Evolutionary conservation across 1,140 invertebrate genomes (phyloP).

Genomic region (Mizuhopecten yessoensis): DNA sequence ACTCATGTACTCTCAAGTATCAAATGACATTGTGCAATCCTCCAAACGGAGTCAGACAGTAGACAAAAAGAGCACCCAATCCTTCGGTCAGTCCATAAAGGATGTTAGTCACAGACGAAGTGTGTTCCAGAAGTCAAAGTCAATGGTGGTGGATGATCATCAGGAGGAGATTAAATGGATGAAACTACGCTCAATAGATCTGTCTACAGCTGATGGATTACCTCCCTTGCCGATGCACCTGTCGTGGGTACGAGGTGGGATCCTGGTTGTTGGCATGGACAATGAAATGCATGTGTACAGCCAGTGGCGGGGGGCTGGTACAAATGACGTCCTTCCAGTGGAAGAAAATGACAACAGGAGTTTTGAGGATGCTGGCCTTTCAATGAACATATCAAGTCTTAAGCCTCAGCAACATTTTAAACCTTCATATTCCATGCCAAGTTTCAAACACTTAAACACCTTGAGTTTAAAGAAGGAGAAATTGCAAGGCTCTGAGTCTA

Average conservation of each 20-base stretch:
- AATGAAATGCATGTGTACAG: constrained; percentile 99
- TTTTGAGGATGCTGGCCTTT: constrained; percentile 53
- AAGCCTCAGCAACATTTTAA: constrained; percentile 55
- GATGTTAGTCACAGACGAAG: constrained; percentile 56
- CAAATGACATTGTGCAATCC: constrained; percentile 81
- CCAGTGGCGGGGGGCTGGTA: constrained; percentile 89
- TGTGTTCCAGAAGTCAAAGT: constrained; percentile 80
- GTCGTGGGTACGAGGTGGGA: constrained; percentile 98
- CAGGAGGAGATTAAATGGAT: constrained; percentile 90
- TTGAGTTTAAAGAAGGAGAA: constrained; percentile 58
- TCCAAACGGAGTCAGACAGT: constrained; percentile 64
- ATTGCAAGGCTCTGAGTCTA: constrained; percentile 57
- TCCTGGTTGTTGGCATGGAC: constrained; percentile 99
- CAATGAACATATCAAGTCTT: constrained; percentile 19
- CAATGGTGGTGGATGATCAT: constrained; percentile 77
- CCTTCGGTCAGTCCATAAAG: constrained; percentile 44
- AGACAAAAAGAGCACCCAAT: constrained; percentile 24
- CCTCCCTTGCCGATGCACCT: constrained; percentile 98
- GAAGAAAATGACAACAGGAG: constrained; percentile 79
- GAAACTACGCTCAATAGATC: constrained; percentile 94
- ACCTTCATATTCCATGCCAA: constrained; percentile 73
- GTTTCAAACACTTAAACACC: constrained; percentile 71
- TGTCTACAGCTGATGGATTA: constrained; percentile 97
- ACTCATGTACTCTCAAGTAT: constrained; percentile 84
- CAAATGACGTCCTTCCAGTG: constrained; percentile 55